Base-by-base conservation (phyloP, 2,113 vertebrate species). In the Petromus typicus region DNA sequence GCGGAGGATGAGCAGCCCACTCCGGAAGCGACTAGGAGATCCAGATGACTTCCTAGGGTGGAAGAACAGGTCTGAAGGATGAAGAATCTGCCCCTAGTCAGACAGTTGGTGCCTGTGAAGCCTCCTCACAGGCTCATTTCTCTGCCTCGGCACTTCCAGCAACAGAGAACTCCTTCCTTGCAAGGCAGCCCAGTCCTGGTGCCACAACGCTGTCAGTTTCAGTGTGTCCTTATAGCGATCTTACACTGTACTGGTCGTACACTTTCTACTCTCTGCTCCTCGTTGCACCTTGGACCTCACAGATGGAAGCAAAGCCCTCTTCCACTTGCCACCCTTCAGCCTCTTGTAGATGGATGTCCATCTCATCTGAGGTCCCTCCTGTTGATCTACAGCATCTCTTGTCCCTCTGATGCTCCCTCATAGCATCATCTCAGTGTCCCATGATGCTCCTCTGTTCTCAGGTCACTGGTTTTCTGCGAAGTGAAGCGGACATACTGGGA, bases 361-460 rank as follows among this genome's bases (percentile, higher is more conserved):
- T 32, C 83, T 71, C 51, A 0, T 8, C 37, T 5, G 56, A 85
- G 78, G 34, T 63, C 23, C 5, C 76, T 75, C 13, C 51, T 83
- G 20, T 1, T 5, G 54, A 32, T 1, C 3, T 10, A 37, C 63
- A 25, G 54, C 54, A 2, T 32, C 59, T 43, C 64, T 30, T 10
- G 2, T 34, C 30, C 30, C 54, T 63, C 76, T 56, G 6, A 3
- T 0, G 6, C 57, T 32, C 1, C 10, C 2, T 63, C 23, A 4
- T 0, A 7, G 14, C 22, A 23, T 43, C 1, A 0, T 71, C 27
- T 45, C 16, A 0, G 73, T 11, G 30, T 45, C 63, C 43, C 69
- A 6, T 0, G 45, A 48, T 14, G 13, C 23, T 34, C 20, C 27
- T 3, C 43, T 25, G 0, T n/a, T 54, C 91, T n/a, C 10, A 14